phyloP scores from a whole-genome alignment of 2,888 invertebrate species.

The Megaustenia siamemsis region DNA sequence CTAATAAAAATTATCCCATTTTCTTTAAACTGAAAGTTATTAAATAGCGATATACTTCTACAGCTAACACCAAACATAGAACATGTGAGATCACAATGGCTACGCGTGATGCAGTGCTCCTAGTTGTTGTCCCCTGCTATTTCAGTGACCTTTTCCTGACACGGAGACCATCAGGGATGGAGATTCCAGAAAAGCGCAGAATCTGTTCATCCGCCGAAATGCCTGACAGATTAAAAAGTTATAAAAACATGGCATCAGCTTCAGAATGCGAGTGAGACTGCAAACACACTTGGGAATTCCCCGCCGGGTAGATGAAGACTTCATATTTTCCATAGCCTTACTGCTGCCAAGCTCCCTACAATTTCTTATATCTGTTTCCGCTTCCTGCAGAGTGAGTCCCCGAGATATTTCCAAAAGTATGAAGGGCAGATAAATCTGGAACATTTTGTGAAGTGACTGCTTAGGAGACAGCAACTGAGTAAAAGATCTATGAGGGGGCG shows the following conservation, averaged over 20 bases:
- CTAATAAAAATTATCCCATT: too few species aligned
- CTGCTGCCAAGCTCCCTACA: not conserved
- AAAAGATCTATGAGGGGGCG: too few species aligned
- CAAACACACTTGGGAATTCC: not conserved
- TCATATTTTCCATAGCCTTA: not conserved
- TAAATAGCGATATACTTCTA: too few species aligned
- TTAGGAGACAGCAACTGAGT: not conserved
- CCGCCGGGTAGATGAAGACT: not conserved
- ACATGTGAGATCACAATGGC: too few species aligned
- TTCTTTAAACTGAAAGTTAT: too few species aligned
- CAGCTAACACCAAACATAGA: too few species aligned
- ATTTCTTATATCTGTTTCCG: not conserved
- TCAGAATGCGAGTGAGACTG: not conserved
- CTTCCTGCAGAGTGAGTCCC: not conserved
- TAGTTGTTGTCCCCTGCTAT: not conserved
- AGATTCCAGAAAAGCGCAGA: not conserved
- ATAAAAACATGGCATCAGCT: not conserved
- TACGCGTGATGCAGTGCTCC: too few species aligned
- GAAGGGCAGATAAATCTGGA: not conserved
- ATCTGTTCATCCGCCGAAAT: not conserved
- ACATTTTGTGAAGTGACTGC: not conserved
- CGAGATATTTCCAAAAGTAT: not conserved
- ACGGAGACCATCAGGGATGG: not conserved
- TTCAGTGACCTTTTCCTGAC: slow-evolving; percentile 2
- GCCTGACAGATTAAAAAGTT: not conserved